phyloP scores from a whole-genome alignment of 1,140 invertebrate species.

The Brevipalpus yothersi region DNA sequence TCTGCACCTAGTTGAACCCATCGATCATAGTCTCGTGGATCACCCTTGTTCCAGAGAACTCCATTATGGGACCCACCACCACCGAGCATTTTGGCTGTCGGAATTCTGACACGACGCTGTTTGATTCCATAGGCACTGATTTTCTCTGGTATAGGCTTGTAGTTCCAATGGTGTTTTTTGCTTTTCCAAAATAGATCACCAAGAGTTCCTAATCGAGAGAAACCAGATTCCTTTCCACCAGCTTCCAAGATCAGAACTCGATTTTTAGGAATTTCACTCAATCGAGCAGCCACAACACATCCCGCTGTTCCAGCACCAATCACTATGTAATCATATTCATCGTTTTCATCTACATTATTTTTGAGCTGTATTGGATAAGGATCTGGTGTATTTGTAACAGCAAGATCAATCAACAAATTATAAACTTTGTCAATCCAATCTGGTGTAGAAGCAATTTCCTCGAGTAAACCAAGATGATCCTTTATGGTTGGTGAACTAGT shows the following conservation, averaged over 20 bases:
- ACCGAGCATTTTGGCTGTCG: constrained; percentile 17
- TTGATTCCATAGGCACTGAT: constrained; percentile 22
- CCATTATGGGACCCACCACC: constrained; percentile 77
- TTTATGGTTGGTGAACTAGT: no score
- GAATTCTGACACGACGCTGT: constrained; percentile 27
- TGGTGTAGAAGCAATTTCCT: no score
- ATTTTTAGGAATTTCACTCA: background rate
- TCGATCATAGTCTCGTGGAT: constrained; percentile 66
- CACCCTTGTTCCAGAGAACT: constrained; percentile 79
- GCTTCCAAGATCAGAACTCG: background rate
- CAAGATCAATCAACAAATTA: constrained; percentile 53
- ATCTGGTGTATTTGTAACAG: constrained; percentile 58
- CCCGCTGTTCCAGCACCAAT: background rate
- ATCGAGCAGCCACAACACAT: background rate
- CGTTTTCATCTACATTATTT: constrained; percentile 24
- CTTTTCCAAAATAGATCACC: background rate
- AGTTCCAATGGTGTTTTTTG: constrained; percentile 19
- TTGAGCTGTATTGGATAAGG: constrained; percentile 68
- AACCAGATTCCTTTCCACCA: background rate
- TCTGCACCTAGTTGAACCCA: constrained; percentile 73
- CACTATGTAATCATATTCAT: background rate
- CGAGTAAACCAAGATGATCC: constrained; percentile 9
- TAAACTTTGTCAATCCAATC: constrained; percentile 47
- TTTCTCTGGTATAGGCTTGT: constrained; percentile 7
- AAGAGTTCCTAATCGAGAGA: background rate